These are phyloP conservation scores for Protosalanx chinensis DNA, from an alignment of 2,797 vertebrate species.

Conservation along the genomic window DNA sequence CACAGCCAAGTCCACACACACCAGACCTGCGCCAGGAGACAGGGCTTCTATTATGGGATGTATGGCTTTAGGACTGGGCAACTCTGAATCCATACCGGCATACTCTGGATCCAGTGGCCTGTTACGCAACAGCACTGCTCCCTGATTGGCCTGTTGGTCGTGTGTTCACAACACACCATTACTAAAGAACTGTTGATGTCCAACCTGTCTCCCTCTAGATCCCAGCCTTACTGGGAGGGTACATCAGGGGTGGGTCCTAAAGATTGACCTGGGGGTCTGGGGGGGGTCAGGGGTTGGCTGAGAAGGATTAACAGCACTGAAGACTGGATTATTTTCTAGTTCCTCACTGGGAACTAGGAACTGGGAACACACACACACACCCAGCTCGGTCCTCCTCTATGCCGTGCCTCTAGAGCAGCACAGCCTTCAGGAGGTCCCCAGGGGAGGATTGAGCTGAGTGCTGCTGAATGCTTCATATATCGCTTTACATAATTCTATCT, in stretches of 20 bases:
- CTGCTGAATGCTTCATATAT: slow-evolving; percentile 19
- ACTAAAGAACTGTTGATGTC: no score
- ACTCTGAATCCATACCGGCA: not conserved
- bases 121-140: not conserved
- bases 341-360: not conserved
- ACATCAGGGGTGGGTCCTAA: no score
- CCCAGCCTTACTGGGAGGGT: no score
- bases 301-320: no score
- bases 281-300: no score
- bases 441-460: not conserved
- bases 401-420: not conserved
- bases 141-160: not conserved
- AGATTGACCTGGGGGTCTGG: no score
- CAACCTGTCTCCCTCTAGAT: no score
- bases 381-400: not conserved
- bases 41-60: slow-evolving; percentile 1
- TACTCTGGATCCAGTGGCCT: not conserved
- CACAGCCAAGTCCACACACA: not conserved
- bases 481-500: not conserved
- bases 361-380: not conserved
- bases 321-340: no score
- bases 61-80: not conserved
- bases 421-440: not conserved
- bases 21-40: not conserved
- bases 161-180: no score